Base-by-base conservation (phyloP, 1,140 invertebrate species). In the Pissodes strobi region DNA sequence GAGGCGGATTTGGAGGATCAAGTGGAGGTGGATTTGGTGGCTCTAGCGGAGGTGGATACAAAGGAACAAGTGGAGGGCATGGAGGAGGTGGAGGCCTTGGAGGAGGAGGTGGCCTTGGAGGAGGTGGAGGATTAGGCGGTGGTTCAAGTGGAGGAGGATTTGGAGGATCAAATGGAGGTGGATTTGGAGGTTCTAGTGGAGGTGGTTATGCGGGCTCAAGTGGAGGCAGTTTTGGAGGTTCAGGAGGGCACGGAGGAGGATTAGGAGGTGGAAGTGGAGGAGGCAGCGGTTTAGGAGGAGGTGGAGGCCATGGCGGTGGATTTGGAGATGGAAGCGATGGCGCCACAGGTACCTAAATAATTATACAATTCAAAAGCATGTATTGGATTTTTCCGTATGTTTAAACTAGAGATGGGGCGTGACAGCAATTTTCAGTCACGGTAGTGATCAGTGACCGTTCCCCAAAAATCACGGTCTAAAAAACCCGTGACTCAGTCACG, bases 91-190 rank as follows among this genome's bases (percentile, higher is more conserved):
- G 58, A 57, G 46, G 52, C 12, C 23, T 49, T 9, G 66, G 61
- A 52, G 56, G 52, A 8, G 62, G 38, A 21, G 18, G 68, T 27
- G 68, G 68, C 25, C 30, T 15, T 46, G 67, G 67, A 52, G 48
- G 37, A 3, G 57, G 43, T 19, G 37, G 39, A 27, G 60, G 59
- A 8, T 30, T 27, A 19, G 60, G 59, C n/a, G n/a, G n/a, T n/a
- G n/a, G n/a, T n/a, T n/a, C 22, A 15, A 34, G 21, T 37, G 25
- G 38, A 2, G 49, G 43, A 2, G 25, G 18, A 5, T 37, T 21
- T 25, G 19, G 48, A 25, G 34, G 25, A 23, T 19, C 18, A 1
- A 45, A 37, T 5, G 48, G 48, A 4, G 49, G 52, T 12, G 52
- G 37, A 17, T 49, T 59, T 17, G 52, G 46, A 8, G 59, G 41